A percentile compares a stretch with the other conserved stretches of the same genome.
These are phyloP conservation scores for Ochropleura leucogaster DNA, from an alignment of 2,888 invertebrate species.

Conservation along the genomic window DNA sequence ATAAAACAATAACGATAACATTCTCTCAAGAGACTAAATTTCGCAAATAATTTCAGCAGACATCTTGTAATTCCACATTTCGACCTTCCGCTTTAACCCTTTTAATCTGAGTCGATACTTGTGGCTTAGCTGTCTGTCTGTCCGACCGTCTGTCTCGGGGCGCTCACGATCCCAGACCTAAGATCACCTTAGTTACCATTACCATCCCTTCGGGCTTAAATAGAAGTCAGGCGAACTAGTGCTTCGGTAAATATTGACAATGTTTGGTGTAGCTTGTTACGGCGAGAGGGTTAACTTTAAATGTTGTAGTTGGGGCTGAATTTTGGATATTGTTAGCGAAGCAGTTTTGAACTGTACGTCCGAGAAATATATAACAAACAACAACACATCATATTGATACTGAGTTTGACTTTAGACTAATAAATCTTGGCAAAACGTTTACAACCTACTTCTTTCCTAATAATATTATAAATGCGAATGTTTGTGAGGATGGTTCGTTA, in stretches of 20 bases:
- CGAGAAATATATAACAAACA: conserved; percentile 9
- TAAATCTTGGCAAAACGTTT: background rate
- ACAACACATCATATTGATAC: background rate
- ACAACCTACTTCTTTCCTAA: too few relatives aligned
- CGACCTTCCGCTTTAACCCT: conserved; percentile 40
- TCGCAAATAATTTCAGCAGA: conserved; percentile 25
- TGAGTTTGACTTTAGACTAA: background rate
- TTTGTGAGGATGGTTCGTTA: too few relatives aligned
- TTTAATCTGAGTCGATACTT: conserved; percentile 51
- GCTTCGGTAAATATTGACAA: conserved; percentile 57
- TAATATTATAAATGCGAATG: too few relatives aligned
- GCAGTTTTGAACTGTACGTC: conserved; percentile 5
- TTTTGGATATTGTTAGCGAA: conserved; percentile 37
- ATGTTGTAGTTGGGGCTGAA: conserved; percentile 14
- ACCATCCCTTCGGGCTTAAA: conserved; percentile 65
- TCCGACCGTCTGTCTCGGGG: conserved; percentile 60
- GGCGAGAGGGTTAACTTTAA: conserved; percentile 33
- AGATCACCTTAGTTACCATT: conserved; percentile 67
- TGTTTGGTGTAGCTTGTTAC: conserved; percentile 44
- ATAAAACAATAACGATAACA: conserved; percentile 18
- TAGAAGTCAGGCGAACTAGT: conserved; percentile 49
- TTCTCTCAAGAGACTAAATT: conserved; percentile 9
- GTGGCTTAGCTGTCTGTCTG: conserved; percentile 60
- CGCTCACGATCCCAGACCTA: conserved; percentile 68
- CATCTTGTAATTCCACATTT: conserved; percentile 28